A percentile compares a stretch with the other conserved stretches of the same genome.
phyloP scores from a whole-genome alignment of 2,888 invertebrate species.

The Coenonympha glycerion region DNA sequence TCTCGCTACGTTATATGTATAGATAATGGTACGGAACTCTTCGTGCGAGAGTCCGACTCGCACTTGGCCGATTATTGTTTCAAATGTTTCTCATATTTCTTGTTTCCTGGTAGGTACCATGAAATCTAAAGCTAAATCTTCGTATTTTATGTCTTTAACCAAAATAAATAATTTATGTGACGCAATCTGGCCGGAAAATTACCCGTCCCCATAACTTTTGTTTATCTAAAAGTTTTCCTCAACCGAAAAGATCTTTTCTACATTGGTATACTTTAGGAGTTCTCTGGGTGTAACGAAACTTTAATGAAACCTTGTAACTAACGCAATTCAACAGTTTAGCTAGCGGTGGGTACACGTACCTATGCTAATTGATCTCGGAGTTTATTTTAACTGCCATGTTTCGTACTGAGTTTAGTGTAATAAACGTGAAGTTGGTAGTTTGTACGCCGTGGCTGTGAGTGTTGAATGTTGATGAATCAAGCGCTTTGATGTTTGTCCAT shows the following conservation, averaged over 20 bases:
- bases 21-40: too few species aligned
- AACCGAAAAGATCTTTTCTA: neutral
- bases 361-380: conserved; percentile 54
- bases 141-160: neutral
- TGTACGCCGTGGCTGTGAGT: conserved; percentile 21
- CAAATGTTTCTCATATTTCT: neutral
- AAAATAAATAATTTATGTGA: neutral
- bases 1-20: too few species aligned
- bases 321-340: conserved; percentile 33
- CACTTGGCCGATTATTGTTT: too few species aligned
- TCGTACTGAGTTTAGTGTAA: conserved; percentile 35
- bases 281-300: neutral
- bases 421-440: conserved; percentile 36
- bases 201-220: neutral
- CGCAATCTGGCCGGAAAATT: neutral
- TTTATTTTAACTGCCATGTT: conserved; percentile 46
- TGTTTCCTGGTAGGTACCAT: too few species aligned
- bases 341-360: conserved; percentile 35
- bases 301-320: conserved; percentile 11
- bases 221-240: neutral
- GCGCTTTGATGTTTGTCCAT: conserved; percentile 38
- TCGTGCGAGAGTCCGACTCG: too few species aligned
- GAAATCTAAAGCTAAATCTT: too few species aligned
- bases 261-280: too few species aligned
- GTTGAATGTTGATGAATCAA: conserved; percentile 39